Base-by-base conservation (phyloP, 1,140 invertebrate species). In the Zaprionus vittiger region DNA sequence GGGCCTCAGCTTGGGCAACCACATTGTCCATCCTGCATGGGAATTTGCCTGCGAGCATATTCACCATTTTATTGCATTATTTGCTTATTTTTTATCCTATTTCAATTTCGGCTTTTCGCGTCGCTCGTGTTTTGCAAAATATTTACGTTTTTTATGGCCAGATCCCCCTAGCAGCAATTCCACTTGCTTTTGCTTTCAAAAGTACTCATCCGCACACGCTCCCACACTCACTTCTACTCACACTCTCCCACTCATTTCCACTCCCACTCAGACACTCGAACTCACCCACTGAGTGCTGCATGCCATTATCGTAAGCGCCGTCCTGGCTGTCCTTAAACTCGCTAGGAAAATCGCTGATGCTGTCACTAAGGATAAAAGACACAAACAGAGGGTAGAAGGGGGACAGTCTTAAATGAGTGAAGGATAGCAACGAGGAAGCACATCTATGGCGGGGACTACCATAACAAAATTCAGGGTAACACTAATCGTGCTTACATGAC, bases 211-310 rank as follows among this genome's bases (percentile, higher is more conserved):
- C 62, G 17, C 49, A 65, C 17, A 65, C 34, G 31, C 15, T 34
- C 41, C 15, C 14, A 52, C 14, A 64, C 59, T 37, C 15, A 68
- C 17, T n/a, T 47, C 6, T 11, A 63, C 24, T 17, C 28, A 24
- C 22, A 61, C 15, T 37, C 62, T 11, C 22, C 20, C 37, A 49
- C 59, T 37, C 15, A 64, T 15, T 22, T 41, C 6, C n/a, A 70
- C 34, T 22, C 28, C 24, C 20, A 68, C 20, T 37, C 62, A 68
- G n/a, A 54, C 37, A 55, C 14, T 47, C 22, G 65, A 61, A 77
- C 91, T 92, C 81, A 95, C 95, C 94, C 80, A 95, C 95, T 66
- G 94, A 94, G 74, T 95, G 94, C 26, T 94, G 94, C 74, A 93
- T 93, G 76, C 94, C 93, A 91, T 93, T 93, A 77, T 93, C 92